phyloP scores from a whole-genome alignment of 1,140 invertebrate genomes.

The Trichonephila clavipes region DNA sequence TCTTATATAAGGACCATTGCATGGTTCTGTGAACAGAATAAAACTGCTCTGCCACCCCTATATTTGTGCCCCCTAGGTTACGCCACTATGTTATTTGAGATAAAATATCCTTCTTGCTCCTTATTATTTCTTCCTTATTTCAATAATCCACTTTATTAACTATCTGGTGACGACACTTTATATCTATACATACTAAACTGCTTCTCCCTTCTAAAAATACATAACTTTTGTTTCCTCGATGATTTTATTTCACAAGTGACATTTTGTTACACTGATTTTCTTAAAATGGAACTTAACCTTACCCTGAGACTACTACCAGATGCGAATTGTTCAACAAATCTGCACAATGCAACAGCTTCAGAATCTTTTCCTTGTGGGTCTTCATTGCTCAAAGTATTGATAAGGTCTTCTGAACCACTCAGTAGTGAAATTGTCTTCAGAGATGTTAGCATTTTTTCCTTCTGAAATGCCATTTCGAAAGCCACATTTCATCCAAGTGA shows the following conservation, averaged over 20 bases:
- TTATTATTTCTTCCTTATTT: too few relatives aligned
- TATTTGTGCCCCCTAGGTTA: too few relatives aligned
- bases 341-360: background rate
- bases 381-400: background rate
- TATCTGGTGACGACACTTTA: too few relatives aligned
- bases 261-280: background rate
- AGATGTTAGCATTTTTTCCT: conserved; percentile 83
- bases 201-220: background rate
- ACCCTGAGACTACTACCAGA: background rate
- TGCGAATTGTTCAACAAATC: conserved; percentile 25
- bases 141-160: too few relatives aligned
- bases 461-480: conserved; percentile 93
- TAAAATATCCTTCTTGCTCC: too few relatives aligned
- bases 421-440: background rate
- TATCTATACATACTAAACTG: too few relatives aligned
- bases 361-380: background rate
- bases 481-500: conserved; percentile 95
- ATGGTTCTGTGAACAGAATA: too few relatives aligned
- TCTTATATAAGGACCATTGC: too few relatives aligned
- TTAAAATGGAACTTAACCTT: background rate
- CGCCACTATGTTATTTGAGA: too few relatives aligned
- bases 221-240: background rate
- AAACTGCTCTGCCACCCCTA: too few relatives aligned
- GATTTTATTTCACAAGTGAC: background rate
- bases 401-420: background rate